These are phyloP conservation scores for Pogoniulus pusillus DNA, from an alignment of 2,797 vertebrate genomes.

Conservation along the genomic window DNA sequence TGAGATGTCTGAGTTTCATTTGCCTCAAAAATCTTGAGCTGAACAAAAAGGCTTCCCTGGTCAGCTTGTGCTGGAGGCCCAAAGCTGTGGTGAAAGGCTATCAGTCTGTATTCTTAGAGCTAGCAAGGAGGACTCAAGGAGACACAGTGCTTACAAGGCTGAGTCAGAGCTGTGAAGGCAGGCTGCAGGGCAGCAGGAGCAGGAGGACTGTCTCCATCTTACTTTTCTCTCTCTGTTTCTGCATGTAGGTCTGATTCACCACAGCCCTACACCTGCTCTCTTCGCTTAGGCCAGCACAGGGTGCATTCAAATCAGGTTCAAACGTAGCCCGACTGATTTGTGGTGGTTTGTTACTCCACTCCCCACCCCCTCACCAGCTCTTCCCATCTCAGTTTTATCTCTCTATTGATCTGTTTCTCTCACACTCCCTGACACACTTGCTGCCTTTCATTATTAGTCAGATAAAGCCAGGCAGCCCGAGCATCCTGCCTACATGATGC, in stretches of 20 bases:
- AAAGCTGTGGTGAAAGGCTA: not conserved
- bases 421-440: conserved; percentile 59
- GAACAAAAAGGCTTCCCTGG: not conserved
- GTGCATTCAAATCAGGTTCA: not conserved
- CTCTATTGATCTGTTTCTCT: conserved; percentile 65
- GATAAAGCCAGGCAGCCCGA: conserved; percentile 37
- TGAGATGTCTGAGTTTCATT: not conserved
- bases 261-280: not conserved
- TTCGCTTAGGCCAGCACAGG: not conserved
- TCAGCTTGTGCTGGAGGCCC: not conserved
- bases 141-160: not conserved
- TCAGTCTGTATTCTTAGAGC: not conserved
- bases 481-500: not conserved
- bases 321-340: not conserved
- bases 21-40: not conserved
- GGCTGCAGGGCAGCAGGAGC: not conserved
- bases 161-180: not conserved
- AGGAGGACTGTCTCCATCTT: not conserved
- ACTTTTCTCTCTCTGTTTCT: not conserved
- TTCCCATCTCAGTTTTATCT: conserved; percentile 69
- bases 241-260: not conserved
- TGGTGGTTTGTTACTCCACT: conserved; percentile 14
- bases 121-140: not conserved
- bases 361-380: conserved; percentile 25
- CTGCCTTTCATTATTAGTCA: conserved; percentile 71